Base-by-base conservation (phyloP, 2,888 invertebrate genomes). In the Heliconius cydno region DNA sequence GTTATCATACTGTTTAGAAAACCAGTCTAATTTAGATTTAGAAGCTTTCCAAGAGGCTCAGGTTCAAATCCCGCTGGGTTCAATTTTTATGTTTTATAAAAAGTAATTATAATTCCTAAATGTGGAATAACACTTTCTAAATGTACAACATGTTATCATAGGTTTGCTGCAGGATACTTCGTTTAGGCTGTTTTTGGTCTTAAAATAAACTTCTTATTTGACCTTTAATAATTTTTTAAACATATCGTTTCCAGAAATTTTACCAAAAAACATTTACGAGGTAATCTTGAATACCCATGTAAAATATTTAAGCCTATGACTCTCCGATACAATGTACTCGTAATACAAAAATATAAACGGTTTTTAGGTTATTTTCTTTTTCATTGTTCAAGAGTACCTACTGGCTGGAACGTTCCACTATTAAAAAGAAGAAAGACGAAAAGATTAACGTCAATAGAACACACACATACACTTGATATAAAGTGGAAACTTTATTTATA, bases 401-500 rank as follows among this genome's bases (percentile, higher is more conserved):
- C 52, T 19, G 22, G 22, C 22, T 57, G 7, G 7, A 22, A 57
- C 22, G 52, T n/a, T 52, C 19, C 19, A 28, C 46, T 28, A 46
- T 52, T 52, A 30, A 28, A 46, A 28, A 46, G 19, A 71, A 38
- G 41, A 28, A 28, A 71, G 28, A 19, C 19, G 52, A 72, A 57
- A 72, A 52, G 71, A 72, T 72, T 72, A 72, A 72, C 12, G 71
- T 72, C 52, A 72, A 72, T 28, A 57, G 30, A 72, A 72, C 52
- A 52, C 71, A 30, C 34, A 34, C 30, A 72, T 10, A 52, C 22
- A 57, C 72, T 57, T 57, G 57, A 73, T 13, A 34, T 73, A 34
- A 73, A 73, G 72, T 73, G 57, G 72, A 71, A 76, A 70, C 78
- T 76, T 79, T 79, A 81, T 76, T 76, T 74, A 60, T 77, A 77